Evolutionary conservation across 2,797 vertebrate species (phyloP).

Genomic region (Gobio occitaniae): DNA sequence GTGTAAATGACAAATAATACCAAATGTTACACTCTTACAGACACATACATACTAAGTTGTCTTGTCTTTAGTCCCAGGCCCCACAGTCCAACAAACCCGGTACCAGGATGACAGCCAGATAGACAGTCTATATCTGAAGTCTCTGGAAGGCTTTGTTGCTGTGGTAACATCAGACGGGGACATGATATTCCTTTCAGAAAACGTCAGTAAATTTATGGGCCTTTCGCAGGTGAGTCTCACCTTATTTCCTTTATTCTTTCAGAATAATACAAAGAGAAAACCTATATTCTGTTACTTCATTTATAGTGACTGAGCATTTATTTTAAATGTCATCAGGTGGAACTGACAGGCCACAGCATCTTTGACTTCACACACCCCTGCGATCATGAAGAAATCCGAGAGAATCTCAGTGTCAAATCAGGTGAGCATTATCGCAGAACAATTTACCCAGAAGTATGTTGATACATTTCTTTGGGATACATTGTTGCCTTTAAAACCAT

Average conservation of each 20-base stretch:
- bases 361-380: slow-evolving; percentile 91
- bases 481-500: neutral
- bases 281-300: neutral
- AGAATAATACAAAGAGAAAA: neutral
- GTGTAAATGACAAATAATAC: neutral
- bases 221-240: slow-evolving; percentile 82
- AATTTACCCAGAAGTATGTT: neutral
- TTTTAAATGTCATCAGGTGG: slow-evolving; percentile 74
- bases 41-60: slow-evolving; percentile 1
- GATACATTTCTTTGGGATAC: neutral
- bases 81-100: slow-evolving; percentile 15
- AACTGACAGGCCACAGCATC: slow-evolving; percentile 88
- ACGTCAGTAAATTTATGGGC: slow-evolving; percentile 87
- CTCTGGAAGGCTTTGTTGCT: slow-evolving; percentile 86
- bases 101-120: slow-evolving; percentile 37
- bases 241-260: neutral
- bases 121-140: slow-evolving; percentile 76
- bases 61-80: slow-evolving; percentile 38
- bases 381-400: slow-evolving; percentile 87
- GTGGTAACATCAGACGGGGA: slow-evolving; percentile 88
- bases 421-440: slow-evolving; percentile 30
- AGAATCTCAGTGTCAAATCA: slow-evolving; percentile 83
- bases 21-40: neutral
- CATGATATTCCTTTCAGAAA: slow-evolving; percentile 88
- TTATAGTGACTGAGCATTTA: neutral